These are phyloP conservation scores for Carduelis carduelis DNA, from an alignment of 2,797 vertebrate species.

Conservation along the genomic window DNA sequence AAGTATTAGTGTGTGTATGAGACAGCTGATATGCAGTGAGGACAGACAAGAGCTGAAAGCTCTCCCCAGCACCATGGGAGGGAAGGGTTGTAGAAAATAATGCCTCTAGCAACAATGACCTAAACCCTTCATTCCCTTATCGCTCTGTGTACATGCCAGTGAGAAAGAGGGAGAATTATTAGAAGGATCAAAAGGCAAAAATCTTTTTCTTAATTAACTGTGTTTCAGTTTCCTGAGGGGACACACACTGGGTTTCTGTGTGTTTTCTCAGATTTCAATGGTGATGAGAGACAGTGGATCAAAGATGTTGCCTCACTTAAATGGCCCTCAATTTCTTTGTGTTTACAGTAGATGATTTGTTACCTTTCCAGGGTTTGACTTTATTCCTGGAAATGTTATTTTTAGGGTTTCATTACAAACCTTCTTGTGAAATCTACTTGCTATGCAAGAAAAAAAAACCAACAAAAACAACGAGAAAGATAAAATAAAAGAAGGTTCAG, in stretches of 20 bases:
- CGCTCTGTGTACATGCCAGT: background rate
- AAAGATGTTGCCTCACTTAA: background rate
- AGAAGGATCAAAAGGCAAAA: slow-evolving; percentile 49
- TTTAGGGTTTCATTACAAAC: background rate
- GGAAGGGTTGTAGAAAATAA: background rate
- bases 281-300: background rate
- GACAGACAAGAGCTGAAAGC: background rate
- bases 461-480: background rate
- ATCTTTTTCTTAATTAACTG: slow-evolving; percentile 53
- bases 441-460: background rate
- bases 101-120: background rate
- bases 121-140: background rate
- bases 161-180: slow-evolving; percentile 1
- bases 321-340: background rate
- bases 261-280: slow-evolving; percentile 21
- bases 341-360: background rate
- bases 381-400: background rate
- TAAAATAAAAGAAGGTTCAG: background rate
- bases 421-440: background rate
- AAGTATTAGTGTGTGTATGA: background rate
- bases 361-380: background rate
- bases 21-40: background rate
- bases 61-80: background rate
- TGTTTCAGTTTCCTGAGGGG: slow-evolving; percentile 47
- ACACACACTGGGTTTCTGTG: background rate